These are phyloP conservation scores for Gadus chalcogrammus DNA, from an alignment of 2,113 vertebrate genomes.

Conservation along the genomic window DNA sequence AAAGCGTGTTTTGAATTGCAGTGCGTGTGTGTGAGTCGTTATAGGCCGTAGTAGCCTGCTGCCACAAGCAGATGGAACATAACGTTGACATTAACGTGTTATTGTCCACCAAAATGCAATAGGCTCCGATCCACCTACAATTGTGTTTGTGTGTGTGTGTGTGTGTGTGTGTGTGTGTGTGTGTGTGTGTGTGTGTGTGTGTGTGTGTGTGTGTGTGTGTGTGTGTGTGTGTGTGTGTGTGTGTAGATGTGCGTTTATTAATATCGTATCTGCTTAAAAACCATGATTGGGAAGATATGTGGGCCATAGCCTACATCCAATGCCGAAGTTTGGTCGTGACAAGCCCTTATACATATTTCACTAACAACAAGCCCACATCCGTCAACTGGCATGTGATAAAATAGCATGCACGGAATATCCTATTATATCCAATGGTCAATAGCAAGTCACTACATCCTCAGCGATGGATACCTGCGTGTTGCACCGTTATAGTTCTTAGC, in stretches of 20 bases:
- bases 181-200: too few species aligned
- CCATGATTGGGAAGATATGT: not conserved
- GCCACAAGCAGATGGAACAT: not conserved
- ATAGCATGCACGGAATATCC: slow-evolving; percentile 32
- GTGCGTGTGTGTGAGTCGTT: too few species aligned
- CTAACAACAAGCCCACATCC: slow-evolving; percentile 40
- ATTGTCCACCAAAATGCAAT: not conserved
- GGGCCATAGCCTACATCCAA: not conserved
- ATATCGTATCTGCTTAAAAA: too few species aligned
- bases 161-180: too few species aligned
- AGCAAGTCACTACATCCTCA: slow-evolving; percentile 16
- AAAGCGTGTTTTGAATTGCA: too few species aligned
- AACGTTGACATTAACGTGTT: not conserved
- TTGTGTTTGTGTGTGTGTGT: too few species aligned
- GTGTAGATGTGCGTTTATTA: too few species aligned
- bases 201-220: too few species aligned
- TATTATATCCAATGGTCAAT: slow-evolving; percentile 13
- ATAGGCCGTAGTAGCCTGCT: too few species aligned
- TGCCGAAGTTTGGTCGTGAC: slow-evolving; percentile 48
- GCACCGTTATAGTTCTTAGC: not conserved
- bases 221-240: too few species aligned
- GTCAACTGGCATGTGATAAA: slow-evolving; percentile 60
- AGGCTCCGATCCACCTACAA: slow-evolving; percentile 14
- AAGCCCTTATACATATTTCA: slow-evolving; percentile 58
- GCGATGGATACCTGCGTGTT: not conserved